Base-by-base conservation (phyloP, 2,797 vertebrate species). In the Myotis vivesi region DNA sequence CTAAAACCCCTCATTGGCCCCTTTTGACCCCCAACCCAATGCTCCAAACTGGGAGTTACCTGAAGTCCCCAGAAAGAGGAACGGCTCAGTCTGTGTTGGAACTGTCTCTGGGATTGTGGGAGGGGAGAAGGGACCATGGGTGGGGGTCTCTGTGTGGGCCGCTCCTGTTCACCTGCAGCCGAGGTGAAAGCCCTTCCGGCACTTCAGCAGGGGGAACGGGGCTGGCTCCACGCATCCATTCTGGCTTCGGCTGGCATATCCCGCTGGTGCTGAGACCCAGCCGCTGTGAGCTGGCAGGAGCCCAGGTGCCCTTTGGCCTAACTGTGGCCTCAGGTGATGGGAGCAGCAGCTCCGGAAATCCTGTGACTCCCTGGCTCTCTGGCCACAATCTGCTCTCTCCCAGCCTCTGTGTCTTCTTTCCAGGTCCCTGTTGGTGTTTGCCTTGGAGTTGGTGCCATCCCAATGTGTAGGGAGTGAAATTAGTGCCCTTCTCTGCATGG, bases 1-100 rank as follows among this genome's bases (percentile, higher is more conserved):
- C n/a, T 11, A n/a, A 76, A 64, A 49, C 9, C 12, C 41, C 30
- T 51, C 19, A 19, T 22, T 8, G 55, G 44, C 8, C 33, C 36
- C 12, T 3, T 5, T 13, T 19, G 15, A 5, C 53, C 15, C 12
- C 6, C 20, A 4, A 8, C 6, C 2, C 10, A 9, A 25, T 28
- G 33, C 46, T 6, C n/a, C 38, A 62, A 11, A 85, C 53, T 62
- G 41, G 28, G 22, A n/a, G 19, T 38, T 53, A 36, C 66, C 57
- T 36, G 8, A 25, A 80, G 46, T 77, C 66, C 6, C 19, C 49
- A 66, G 81, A 59, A 55, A 36, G 33, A 69, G 53, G 72, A 66
- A n/a, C 51, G 46, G 33, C 33, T 51, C 11, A 9, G 4, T 57
- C 44, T 57, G 12, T 30, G 80, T 64, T 46, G 33, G 75, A 82